Conservation (phyloP, 2,888 invertebrate species). For the Marronus borbonicus region DNA sequence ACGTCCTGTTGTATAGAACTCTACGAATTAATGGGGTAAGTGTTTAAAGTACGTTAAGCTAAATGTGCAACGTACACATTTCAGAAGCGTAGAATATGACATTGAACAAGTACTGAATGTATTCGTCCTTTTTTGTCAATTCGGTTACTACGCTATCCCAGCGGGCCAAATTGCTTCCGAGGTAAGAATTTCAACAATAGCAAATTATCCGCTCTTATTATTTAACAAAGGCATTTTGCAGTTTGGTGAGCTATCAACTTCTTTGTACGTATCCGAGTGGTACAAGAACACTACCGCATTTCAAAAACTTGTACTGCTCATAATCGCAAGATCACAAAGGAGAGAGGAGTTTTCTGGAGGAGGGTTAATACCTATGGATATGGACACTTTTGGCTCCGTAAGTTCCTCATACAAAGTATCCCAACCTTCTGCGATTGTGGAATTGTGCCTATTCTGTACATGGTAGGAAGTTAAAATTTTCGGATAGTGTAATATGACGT, state of each 20-base stretch:
- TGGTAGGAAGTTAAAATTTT: too few relatives aligned
- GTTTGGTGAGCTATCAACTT: neutral
- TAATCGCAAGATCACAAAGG: neutral
- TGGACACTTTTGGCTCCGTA: constrained; percentile 14
- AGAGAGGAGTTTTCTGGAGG: neutral
- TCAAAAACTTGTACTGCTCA: neutral
- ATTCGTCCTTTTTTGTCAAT: constrained; percentile 9
- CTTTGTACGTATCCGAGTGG: constrained; percentile 16
- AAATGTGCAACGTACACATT: neutral
- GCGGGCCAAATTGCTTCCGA: neutral
- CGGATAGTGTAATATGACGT: too few relatives aligned
- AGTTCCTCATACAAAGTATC: neutral
- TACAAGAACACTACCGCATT: neutral
- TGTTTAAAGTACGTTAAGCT: neutral
- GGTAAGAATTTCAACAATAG: neutral
- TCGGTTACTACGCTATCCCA: neutral
- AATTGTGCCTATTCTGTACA: too few relatives aligned
- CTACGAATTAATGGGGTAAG: constrained; percentile 31
- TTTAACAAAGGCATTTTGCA: neutral
- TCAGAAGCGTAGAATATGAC: neutral
- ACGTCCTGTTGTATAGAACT: constrained; percentile 6
- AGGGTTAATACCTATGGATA: neutral
- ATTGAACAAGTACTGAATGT: neutral
- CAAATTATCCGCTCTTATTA: neutral
- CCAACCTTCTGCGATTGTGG: too few relatives aligned